Base-by-base conservation (phyloP, 2,888 invertebrate genomes). In the Eupeodes latifasciatus region DNA sequence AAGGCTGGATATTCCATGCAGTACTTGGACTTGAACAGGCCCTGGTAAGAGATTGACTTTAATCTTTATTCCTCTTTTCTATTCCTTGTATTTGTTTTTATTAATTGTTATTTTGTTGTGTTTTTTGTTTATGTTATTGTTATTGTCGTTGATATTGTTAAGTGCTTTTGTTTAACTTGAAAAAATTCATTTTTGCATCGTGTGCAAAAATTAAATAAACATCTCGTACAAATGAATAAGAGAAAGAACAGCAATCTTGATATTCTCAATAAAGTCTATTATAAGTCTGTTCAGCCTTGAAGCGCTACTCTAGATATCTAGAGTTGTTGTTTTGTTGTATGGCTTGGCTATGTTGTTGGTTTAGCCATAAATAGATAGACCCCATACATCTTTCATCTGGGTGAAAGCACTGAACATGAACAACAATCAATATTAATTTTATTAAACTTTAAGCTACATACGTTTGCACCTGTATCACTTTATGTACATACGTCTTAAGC, bases 1-100 rank as follows among this genome's bases (percentile, higher is more conserved):
- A 92, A 49, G 93, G 93, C 55, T 93, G 93, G 93, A 91, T 93
- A 78, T 93, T 93, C 78, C 90, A 91, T 80, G 93, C 91, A 0
- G 91, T 92, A 9, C 91, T 91, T 82, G 92, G 92, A 74, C 91
- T 93, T 77, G 93, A 93, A 69, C 92, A 92, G 81, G 90, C 92
- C 0, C 90, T 92, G 64, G 92, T 92, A 85, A 76, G 66, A 57
- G 75, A 40, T 9, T 40, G 10, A 62, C 53, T 61, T 44, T 12
- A 12, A 49, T 27, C 10, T n/a, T 0, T 81, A 36, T 75, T 12
- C 51, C 36, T 55, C 49, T 74, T 36, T 59, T 59, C 12, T 57
- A 55, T 55, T 27, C 74, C 19, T 40, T 57, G 67, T n/a, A 66
- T n/a, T 55, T 76, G 27, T 69, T 27, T 27, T 27, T 74, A 16